Conservation (phyloP, 2,888 invertebrate genomes). For the Aphodius granarius region DNA sequence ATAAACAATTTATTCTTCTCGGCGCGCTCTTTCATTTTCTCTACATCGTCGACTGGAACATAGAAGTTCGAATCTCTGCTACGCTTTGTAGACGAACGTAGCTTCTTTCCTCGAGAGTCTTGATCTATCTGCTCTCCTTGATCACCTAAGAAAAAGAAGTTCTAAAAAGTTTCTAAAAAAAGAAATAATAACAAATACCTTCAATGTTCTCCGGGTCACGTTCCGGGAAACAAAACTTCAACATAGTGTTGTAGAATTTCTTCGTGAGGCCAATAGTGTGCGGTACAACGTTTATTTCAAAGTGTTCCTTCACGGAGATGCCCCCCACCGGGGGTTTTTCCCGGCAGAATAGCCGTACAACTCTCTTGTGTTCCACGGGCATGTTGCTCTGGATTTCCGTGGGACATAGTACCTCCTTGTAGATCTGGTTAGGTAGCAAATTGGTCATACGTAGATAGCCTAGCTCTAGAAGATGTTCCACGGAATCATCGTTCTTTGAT, state of each 20-base stretch:
- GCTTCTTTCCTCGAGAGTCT: constrained; percentile 54
- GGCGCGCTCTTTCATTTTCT: constrained; percentile 97
- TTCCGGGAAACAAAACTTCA: constrained; percentile 97
- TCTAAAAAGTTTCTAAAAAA: too few relatives aligned
- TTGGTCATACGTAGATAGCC: constrained; percentile 96
- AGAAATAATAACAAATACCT: too few relatives aligned
- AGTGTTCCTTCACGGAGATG: constrained; percentile 97
- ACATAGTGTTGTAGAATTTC: constrained; percentile 95
- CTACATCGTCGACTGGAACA: constrained; percentile 91
- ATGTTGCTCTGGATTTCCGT: constrained; percentile 81
- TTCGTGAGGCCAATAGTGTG: constrained; percentile 90
- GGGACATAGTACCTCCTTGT: constrained; percentile 84
- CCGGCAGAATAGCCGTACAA: constrained; percentile 91
- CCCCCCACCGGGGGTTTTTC: constrained; percentile 98
- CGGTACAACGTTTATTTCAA: constrained; percentile 97
- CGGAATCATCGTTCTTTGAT: constrained; percentile 94
- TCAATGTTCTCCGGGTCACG: constrained; percentile 85
- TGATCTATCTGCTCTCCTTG: constrained; percentile 65
- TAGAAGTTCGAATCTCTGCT: constrained; percentile 88
- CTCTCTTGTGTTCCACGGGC: constrained; percentile 89
- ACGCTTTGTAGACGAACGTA: constrained; percentile 56
- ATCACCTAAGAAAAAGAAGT: constrained; percentile 41
- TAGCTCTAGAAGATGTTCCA: constrained; percentile 94
- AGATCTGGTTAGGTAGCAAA: constrained; percentile 89
- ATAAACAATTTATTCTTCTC: constrained; percentile 98